A percentile compares a stretch with the other conserved stretches of the same genome.
Evolutionary conservation across 2,113 vertebrate species (phyloP).

Genomic region (Rhadina sibilatrix): DNA sequence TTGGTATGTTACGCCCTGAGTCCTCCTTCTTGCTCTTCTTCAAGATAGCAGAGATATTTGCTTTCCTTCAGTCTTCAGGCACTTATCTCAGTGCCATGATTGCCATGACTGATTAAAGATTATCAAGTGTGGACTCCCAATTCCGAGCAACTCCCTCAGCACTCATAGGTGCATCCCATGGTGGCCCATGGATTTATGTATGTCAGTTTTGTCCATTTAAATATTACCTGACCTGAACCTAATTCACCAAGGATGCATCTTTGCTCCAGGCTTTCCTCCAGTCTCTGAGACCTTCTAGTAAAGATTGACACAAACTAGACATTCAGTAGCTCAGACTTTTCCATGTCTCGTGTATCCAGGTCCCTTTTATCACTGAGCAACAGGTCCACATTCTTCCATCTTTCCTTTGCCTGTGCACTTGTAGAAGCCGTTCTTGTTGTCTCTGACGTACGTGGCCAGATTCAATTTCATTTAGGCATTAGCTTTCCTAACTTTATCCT

Average conservation of each 20-base stretch:
- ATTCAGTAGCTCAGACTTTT: neutral
- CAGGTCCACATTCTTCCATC: neutral
- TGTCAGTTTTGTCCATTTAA: neutral
- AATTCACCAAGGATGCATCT: no score
- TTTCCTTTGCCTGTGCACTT: neutral
- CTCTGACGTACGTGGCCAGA: neutral
- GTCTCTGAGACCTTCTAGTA: neutral
- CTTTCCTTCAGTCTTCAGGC: neutral
- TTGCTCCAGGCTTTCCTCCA: neutral
- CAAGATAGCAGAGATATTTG: neutral
- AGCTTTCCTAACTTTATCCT: neutral
- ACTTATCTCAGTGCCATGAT: neutral
- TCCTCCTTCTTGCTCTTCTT: neutral
- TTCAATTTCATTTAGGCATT: neutral
- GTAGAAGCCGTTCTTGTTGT: neutral
- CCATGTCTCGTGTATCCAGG: neutral
- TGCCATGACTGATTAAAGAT: neutral
- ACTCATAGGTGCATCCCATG: rapidly evolving
- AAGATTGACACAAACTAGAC: neutral
- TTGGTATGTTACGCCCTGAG: neutral
- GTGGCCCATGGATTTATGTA: rapidly evolving
- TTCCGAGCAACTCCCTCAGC: neutral
- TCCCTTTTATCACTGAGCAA: neutral
- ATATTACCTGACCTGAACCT: neutral
- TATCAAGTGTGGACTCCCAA: neutral